Conservation (phyloP, 2,113 vertebrate genomes). For the Colaptes auratus region DNA sequence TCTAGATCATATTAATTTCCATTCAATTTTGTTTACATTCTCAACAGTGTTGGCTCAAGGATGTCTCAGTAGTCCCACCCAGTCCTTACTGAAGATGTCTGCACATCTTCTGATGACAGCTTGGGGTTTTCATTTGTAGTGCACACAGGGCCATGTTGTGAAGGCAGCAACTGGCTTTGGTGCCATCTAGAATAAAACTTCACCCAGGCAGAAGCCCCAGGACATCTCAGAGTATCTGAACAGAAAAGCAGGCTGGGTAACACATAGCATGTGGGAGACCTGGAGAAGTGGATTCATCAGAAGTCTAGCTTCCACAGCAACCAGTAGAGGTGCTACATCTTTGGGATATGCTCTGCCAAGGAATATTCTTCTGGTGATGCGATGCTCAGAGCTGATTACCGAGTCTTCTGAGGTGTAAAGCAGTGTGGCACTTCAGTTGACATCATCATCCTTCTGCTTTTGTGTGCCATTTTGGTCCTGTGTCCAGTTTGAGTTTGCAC, state of each 20-base stretch:
- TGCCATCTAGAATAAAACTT: background rate
- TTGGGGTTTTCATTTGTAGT: background rate
- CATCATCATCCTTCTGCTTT: background rate
- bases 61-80: background rate
- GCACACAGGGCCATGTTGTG: background rate
- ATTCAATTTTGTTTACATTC: background rate
- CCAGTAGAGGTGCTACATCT: background rate
- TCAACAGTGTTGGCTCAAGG: background rate
- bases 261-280: background rate
- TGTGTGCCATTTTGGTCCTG: background rate
- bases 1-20: background rate
- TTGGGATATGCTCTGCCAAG: background rate
- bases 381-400: background rate
- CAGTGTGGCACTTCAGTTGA: background rate
- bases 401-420: background rate
- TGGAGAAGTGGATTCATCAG: background rate
- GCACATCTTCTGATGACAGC: background rate
- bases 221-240: background rate
- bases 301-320: background rate
- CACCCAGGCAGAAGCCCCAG: background rate
- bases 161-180: background rate
- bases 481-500: background rate
- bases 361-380: background rate
- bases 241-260: background rate
- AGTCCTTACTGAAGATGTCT: background rate